Base-by-base conservation (phyloP, 2,888 invertebrate species). In the Heliothis peltigera region DNA sequence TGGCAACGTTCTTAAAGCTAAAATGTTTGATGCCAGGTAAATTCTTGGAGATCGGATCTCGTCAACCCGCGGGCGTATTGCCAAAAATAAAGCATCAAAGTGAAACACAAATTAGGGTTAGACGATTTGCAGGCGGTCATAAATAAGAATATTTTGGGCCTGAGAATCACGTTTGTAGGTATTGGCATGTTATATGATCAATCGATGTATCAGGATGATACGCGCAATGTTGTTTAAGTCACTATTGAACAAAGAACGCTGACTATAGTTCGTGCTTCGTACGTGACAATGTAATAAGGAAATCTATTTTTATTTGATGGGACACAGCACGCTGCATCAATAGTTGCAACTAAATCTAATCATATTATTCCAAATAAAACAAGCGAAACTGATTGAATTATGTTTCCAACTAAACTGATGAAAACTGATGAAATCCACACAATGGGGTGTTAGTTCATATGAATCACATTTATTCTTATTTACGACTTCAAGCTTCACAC, bases 11-110 rank as follows among this genome's bases (percentile, higher is more conserved):
- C 10, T 44, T 15, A 56, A 59, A 22, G 22, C 12, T 15, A 22
- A 72, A 70, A 57, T 71, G n/a, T 60, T 47, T 60, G 53, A 57
- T 57, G 72, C 47, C 53, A 73, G 73, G 72, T 72, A 71, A 77
- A 71, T 60, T 77, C 46, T 60, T 22, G 35, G 53, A 64, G 25
- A 32, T 54, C 39, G 39, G n/a, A 42, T 39, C 46, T 47, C 64
- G 49, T 57, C 77, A 57, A 57, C 54, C 6, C 1, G 44, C 64
- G 49, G 73, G 73, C 77, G 15, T 22, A n/a, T 51, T 64, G 72
- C 72, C 72, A 73, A 64, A 18, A 28, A 61, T 25, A 58, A 43
- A 48, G 58, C 39, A 28, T 49, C 48, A 49, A 46, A 43, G 22
- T 43, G 15, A 57, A 57, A 43, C 59, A 64, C 48, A 57, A 64